Conservation (phyloP, 2,888 invertebrate species). For the Dryomyza anilis region DNA sequence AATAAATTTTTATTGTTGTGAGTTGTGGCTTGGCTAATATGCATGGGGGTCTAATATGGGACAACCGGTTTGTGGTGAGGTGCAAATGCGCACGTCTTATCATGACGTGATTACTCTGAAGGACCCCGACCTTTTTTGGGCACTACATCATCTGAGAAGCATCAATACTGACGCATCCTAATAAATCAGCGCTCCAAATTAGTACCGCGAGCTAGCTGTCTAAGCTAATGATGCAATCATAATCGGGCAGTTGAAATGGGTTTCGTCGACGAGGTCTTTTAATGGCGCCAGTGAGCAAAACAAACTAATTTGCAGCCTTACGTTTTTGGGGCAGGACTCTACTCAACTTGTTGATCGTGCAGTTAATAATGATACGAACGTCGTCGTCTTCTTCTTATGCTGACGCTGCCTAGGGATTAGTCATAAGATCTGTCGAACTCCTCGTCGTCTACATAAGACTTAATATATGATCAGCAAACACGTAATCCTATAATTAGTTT, state of each 20-base stretch:
- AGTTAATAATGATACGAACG: background rate
- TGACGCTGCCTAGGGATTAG: constrained; percentile 25
- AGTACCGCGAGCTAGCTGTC: constrained; percentile 33
- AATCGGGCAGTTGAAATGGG: constrained; percentile 25
- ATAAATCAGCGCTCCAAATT: constrained; percentile 34
- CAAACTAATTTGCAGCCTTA: constrained; percentile 11
- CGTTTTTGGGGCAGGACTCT: background rate
- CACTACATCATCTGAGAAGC: too few species aligned
- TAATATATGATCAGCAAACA: constrained; percentile 34
- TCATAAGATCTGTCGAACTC: constrained; percentile 32
- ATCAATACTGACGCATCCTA: too few species aligned
- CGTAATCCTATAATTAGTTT: constrained; percentile 40
- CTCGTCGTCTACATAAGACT: background rate
- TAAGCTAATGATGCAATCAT: constrained; percentile 24
- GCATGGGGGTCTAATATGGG: too few species aligned
- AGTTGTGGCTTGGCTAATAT: too few species aligned
- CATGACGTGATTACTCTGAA: too few species aligned
- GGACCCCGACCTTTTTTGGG: too few species aligned
- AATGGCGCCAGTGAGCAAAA: constrained; percentile 23
- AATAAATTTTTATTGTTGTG: constrained; percentile 14
- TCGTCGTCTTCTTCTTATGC: background rate
- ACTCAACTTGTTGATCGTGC: background rate
- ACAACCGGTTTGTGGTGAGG: too few species aligned
- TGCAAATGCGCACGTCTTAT: too few species aligned
- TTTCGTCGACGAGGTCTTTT: constrained; percentile 19